Percentiles rank a stretch among this genome's conserved stretches.
These are phyloP conservation scores for Amphilophus citrinellus DNA, from an alignment of 2,113 vertebrate species.

Conservation along the genomic window DNA sequence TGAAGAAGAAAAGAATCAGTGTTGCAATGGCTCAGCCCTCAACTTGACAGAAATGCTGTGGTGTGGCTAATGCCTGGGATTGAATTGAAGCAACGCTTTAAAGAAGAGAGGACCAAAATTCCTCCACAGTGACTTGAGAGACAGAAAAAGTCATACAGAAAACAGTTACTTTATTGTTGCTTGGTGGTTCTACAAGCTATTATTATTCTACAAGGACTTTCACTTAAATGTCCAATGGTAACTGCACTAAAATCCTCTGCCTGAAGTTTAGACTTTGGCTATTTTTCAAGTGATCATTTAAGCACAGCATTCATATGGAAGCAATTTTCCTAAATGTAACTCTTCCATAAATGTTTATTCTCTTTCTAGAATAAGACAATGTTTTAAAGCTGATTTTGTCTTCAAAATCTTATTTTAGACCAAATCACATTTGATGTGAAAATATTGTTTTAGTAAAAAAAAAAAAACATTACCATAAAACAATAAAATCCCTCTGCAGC, in stretches of 20 bases:
- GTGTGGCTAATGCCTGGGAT: no score
- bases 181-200: rapidly evolving
- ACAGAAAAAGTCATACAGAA: no score
- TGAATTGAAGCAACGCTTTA: neutral
- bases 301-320: neutral
- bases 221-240: neutral
- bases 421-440: slow-evolving; percentile 4
- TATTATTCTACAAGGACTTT: neutral
- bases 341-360: neutral
- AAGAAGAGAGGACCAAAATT: neutral
- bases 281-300: rapidly evolving
- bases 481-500: neutral
- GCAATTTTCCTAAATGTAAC: neutral
- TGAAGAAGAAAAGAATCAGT: neutral
- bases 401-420: neutral
- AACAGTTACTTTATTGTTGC: no score
- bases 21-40: neutral
- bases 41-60: no score
- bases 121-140: no score
- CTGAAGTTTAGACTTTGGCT: neutral
- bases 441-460: neutral
- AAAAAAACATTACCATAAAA: neutral
- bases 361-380: neutral
- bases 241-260: neutral
- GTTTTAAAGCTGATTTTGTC: neutral